Percentiles rank a stretch among this genome's conserved stretches.
These are phyloP conservation scores for Netelia melanura DNA, from an alignment of 2,888 invertebrate species.

Conservation along the genomic window DNA sequence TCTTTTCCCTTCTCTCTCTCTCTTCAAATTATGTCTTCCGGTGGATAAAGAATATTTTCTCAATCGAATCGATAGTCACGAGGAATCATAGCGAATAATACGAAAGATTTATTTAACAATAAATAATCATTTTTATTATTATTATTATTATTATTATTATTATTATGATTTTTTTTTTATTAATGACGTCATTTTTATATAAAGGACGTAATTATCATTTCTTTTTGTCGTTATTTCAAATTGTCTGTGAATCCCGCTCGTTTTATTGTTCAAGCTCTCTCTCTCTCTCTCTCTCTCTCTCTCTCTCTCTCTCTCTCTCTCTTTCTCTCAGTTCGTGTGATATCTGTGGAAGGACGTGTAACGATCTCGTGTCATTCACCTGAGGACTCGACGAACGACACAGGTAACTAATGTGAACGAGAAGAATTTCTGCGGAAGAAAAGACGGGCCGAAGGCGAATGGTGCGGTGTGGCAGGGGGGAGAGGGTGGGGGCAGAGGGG, in stretches of 20 bases:
- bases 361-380: slow-evolving; percentile 68
- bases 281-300: background rate
- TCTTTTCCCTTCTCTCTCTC: background rate
- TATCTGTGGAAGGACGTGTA: slow-evolving; percentile 59
- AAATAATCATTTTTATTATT: no score
- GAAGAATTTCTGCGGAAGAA: slow-evolving; percentile 61
- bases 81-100: background rate
- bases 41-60: background rate
- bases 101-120: background rate
- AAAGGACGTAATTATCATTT: background rate
- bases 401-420: slow-evolving; percentile 68
- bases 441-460: background rate
- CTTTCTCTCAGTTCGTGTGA: slow-evolving; percentile 47
- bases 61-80: background rate
- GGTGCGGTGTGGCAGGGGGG: slow-evolving; percentile 9
- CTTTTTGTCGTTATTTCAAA: slow-evolving; percentile 25
- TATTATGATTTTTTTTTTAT: no score
- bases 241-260: slow-evolving; percentile 6
- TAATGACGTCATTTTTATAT: no score
- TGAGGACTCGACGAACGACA: slow-evolving; percentile 58
- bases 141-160: no score
- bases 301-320: background rate
- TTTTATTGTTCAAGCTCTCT: slow-evolving; percentile 5
- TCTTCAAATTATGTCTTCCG: background rate
- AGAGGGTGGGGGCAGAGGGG: slow-evolving; percentile 17